Conservation (phyloP, 2,797 vertebrate genomes). For the Coregonus ussuriensis region DNA sequence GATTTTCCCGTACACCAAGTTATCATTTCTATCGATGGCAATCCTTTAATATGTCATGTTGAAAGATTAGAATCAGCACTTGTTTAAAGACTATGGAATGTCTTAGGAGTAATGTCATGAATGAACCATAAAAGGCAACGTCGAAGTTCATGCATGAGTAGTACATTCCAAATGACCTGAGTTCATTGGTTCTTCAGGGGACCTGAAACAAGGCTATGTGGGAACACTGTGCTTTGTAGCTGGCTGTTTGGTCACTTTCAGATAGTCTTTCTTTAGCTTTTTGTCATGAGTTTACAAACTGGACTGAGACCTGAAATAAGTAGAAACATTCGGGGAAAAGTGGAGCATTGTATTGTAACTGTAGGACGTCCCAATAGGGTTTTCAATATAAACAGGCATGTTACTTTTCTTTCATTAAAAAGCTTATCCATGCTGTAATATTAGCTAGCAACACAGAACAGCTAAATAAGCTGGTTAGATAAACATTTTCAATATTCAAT, state of each 20-base stretch:
- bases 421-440: conserved; percentile 83
- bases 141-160: conserved; percentile 76
- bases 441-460: conserved; percentile 81
- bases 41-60: conserved; percentile 27
- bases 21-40: conserved; percentile 17
- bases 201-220: conserved; percentile 82
- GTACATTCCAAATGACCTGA: conserved; percentile 94
- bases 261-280: conserved; percentile 53
- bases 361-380: conserved; percentile 16
- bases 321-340: conserved; percentile 43
- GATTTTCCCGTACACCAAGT: conserved; percentile 28
- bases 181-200: conserved; percentile 79
- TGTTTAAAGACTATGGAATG: conserved; percentile 80
- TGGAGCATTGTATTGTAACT: conserved; percentile 28
- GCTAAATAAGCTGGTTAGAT: conserved; percentile 77
- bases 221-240: conserved; percentile 79
- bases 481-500: conserved; percentile 70
- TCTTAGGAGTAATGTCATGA: conserved; percentile 76
- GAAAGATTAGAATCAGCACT: conserved; percentile 42
- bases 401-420: conserved; percentile 65
- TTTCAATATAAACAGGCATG: conserved; percentile 79
- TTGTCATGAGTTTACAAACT: conserved; percentile 71
- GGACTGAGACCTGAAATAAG: conserved; percentile 64
- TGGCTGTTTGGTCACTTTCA: conserved; percentile 68
- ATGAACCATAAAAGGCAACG: conserved; percentile 82